Percentiles rank a stretch among this genome's conserved stretches.
Evolutionary conservation across 2,113 vertebrate species (phyloP).

Genomic region (Phodopus roborovskii): DNA sequence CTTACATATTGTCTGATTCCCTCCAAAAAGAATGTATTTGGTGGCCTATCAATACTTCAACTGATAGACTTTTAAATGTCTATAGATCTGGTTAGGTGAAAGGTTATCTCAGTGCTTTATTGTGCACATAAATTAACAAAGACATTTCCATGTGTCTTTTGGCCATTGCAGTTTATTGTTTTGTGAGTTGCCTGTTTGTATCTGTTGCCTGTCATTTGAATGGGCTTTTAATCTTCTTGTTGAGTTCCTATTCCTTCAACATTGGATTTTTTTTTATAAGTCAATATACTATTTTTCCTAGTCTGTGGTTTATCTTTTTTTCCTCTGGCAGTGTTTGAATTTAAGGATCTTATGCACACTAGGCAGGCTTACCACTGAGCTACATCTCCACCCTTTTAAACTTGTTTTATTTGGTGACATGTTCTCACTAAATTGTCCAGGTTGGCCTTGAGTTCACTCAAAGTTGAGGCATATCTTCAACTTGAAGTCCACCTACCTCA

Average conservation of each 20-base stretch:
- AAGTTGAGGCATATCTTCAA: not conserved
- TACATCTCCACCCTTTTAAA: not conserved
- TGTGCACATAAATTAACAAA: not conserved
- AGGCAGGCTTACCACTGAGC: not conserved
- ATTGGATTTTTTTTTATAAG: not conserved
- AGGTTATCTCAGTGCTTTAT: conserved; percentile 5
- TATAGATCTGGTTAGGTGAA: not conserved
- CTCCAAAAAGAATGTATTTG: not conserved
- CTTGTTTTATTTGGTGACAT: not conserved
- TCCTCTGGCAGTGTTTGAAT: not conserved
- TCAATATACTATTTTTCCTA: not conserved
- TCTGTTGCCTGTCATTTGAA: not conserved
- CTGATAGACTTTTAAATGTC: not conserved
- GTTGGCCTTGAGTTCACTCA: not conserved
- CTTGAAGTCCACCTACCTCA: not conserved
- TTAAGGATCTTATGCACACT: not conserved
- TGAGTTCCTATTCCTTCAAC: not conserved
- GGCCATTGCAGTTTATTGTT: not conserved
- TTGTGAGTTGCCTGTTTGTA: conserved; percentile 10
- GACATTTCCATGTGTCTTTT: not conserved
- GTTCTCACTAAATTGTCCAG: not conserved
- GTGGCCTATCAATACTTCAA: not conserved
- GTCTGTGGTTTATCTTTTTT: not conserved
- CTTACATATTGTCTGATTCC: not conserved
- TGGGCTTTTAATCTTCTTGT: conserved; percentile 22